Percentiles rank a stretch among this genome's conserved stretches.
Conservation (phyloP, 2,113 vertebrate genomes). For the Neodon shergylaensis region DNA sequence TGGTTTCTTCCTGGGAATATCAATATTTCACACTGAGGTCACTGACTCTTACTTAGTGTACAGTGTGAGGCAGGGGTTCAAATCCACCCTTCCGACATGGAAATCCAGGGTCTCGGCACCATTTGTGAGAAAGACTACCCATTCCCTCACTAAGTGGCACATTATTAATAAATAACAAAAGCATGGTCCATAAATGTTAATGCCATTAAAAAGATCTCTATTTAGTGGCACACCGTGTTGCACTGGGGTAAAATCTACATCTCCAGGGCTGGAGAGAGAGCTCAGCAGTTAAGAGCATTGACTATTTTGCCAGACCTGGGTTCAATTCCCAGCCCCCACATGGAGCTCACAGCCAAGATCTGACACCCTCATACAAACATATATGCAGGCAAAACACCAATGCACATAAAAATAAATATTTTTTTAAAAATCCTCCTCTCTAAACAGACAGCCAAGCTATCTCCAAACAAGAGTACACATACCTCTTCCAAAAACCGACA, state of each 20-base stretch:
- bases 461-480: background rate
- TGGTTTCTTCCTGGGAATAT: background rate
- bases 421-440: background rate
- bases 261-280: background rate
- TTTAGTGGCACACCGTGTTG: background rate
- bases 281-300: too few species aligned
- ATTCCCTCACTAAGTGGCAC: background rate
- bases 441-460: background rate
- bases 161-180: background rate
- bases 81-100: background rate
- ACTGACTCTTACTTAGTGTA: background rate
- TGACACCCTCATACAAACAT: too few species aligned
- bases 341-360: too few species aligned
- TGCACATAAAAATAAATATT: too few species aligned
- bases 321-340: too few species aligned
- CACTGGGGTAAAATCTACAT: background rate
- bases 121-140: background rate
- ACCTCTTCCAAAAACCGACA: background rate
- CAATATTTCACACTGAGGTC: background rate
- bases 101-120: background rate
- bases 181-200: background rate
- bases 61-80: background rate
- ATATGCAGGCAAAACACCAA: too few species aligned
- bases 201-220: constrained; percentile 19
- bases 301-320: too few species aligned